A percentile compares a stretch with the other conserved stretches of the same genome.
phyloP scores from a whole-genome alignment of 2,888 invertebrate genomes.

The Lacanobia oleracea region DNA sequence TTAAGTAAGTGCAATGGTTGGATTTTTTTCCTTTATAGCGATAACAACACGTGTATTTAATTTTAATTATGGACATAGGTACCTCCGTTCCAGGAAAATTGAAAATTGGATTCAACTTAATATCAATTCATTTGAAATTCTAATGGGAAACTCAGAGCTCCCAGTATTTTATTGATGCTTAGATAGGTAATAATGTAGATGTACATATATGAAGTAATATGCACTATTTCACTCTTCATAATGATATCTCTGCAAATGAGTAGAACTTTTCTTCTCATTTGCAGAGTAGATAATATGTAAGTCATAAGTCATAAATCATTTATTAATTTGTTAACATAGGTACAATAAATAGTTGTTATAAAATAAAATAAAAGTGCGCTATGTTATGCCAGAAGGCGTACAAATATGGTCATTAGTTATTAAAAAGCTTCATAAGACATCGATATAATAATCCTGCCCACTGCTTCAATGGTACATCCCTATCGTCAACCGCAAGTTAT shows the following conservation, averaged over 20 bases:
- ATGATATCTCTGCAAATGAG: too few relatives aligned
- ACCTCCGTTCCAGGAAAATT: background rate
- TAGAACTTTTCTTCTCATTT: background rate
- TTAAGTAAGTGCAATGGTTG: background rate
- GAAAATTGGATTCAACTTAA: background rate
- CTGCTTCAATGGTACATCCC: conserved; percentile 34
- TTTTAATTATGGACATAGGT: conserved; percentile 6
- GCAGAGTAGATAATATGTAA: too few relatives aligned
- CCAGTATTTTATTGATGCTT: background rate
- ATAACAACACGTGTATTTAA: conserved; percentile 2
- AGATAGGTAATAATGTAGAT: background rate
- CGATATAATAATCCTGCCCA: conserved; percentile 43
- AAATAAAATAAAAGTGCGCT: too few relatives aligned
- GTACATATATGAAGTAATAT: background rate
- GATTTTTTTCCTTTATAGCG: conserved; percentile 12
- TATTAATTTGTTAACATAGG: too few relatives aligned
- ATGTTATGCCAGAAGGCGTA: too few relatives aligned
- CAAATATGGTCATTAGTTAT: background rate
- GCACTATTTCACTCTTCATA: background rate
- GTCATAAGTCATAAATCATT: too few relatives aligned
- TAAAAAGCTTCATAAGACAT: conserved; percentile 25
- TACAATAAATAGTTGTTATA: too few relatives aligned
- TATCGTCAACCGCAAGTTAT: conserved; percentile 70
- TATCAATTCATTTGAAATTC: background rate
- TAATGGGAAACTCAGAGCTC: background rate